Evolutionary conservation across 2,797 vertebrate species (phyloP), one percentile per base, ranked within the genome.

Genomic region (Pteropus rufus): DNA sequence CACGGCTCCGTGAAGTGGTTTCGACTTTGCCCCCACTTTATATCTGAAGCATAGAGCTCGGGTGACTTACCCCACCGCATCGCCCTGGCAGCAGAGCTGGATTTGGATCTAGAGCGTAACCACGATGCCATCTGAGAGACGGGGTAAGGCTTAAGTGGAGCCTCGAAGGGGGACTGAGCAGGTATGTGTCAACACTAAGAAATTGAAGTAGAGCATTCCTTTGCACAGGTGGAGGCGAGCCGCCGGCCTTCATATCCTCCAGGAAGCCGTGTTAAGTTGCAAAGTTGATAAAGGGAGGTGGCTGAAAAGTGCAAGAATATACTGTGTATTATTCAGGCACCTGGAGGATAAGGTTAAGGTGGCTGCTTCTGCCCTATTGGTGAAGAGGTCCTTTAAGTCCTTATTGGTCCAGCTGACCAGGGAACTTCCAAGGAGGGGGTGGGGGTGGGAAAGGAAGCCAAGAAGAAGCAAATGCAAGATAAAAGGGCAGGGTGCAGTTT

Each of bases 381-480:
- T 29, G n/a, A 64, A 24, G 44, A 3, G 41, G 36, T 52, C 16
- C 31, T 69, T 70, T 58, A 31, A 77, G 64, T 5, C 31, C 46
- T 80, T 34, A 72, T 69, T 93, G 76, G 93, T 65, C 21, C 49
- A n/a, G 75, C 62, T 0, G 2, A 34, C 36, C n/a, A 12, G 12
- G 18, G 52, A 24, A 29, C 64, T 80, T 23, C 21, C 49, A 67
- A 73, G 49, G 90, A 69, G 49, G 67, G 69, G 82, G 24, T 4
- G n/a, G 72, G 60, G 80, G 69, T 77, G 44, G 56, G 75, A 52
- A 89, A 64, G 41, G 46, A 92, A 95, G 65, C 92, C 9, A 2
- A 77, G 86, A 89, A 95, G 67, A 84, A 56, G 34, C 94, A 36
- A 85, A 65, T 16, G 60, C 41, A 41, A 67, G 65, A 31, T 12